Percentiles rank a stretch among this genome's conserved stretches.
These are phyloP conservation scores for Sussaba pulchella DNA, from an alignment of 2,888 invertebrate genomes.

Conservation along the genomic window DNA sequence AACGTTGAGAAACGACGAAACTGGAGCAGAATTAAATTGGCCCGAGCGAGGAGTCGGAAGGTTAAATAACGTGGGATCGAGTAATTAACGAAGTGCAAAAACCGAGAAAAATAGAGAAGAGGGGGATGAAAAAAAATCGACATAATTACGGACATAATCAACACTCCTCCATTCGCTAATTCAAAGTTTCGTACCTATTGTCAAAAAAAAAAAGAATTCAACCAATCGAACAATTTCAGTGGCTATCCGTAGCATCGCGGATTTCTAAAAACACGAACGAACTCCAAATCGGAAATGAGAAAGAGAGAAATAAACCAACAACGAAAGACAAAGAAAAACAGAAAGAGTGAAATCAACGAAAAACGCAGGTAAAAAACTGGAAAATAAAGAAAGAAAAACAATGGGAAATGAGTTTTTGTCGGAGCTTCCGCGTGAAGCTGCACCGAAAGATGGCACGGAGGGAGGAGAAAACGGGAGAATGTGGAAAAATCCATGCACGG, in stretches of 20 bases:
- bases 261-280: too few species aligned
- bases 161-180: background rate
- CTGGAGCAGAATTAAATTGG: background rate
- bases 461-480: constrained; percentile 25
- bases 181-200: background rate
- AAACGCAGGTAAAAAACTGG: constrained; percentile 24
- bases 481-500: constrained; percentile 27
- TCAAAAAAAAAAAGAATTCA: too few species aligned
- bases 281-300: too few species aligned
- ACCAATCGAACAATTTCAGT: too few species aligned
- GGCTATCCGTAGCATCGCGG: too few species aligned
- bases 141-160: background rate
- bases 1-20: constrained; percentile 1
- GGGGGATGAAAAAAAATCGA: background rate
- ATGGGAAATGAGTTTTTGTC: constrained; percentile 44
- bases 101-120: background rate
- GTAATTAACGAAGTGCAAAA: constrained; percentile 13
- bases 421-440: constrained; percentile 1
- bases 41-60: background rate
- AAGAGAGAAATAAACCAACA: too few species aligned
- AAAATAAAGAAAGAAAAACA: constrained; percentile 40
- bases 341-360: too few species aligned
- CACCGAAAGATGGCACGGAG: background rate
- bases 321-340: too few species aligned
- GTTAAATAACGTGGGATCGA: constrained; percentile 1